Evolutionary conservation across 2,888 invertebrate genomes (phyloP).

Genomic region (Synergus itoensis): DNA sequence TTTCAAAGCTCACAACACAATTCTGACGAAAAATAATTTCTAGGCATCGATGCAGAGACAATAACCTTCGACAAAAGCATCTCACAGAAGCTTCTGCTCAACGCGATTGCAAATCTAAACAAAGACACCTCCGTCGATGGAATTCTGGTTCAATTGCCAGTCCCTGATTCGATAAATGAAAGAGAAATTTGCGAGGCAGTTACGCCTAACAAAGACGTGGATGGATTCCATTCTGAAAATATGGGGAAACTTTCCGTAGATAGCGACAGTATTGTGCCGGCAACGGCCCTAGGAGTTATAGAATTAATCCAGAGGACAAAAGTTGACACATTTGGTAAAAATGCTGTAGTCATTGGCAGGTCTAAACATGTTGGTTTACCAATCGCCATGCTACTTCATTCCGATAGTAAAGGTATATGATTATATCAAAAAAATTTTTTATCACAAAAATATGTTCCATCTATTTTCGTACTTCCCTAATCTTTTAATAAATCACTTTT

Average conservation of each 20-base stretch:
- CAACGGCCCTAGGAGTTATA: conserved; percentile 73
- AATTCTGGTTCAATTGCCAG: conserved; percentile 90
- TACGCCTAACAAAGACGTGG: conserved; percentile 91
- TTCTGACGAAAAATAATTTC: conserved; percentile 44
- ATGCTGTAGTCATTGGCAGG: conserved; percentile 92
- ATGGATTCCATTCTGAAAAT: conserved; percentile 92
- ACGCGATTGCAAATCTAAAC: conserved; percentile 84
- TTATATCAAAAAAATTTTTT: background rate
- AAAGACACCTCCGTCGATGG: conserved; percentile 87
- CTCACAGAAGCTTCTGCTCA: conserved; percentile 84
- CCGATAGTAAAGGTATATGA: conserved; percentile 85
- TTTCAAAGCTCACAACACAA: background rate
- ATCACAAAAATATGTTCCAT: background rate
- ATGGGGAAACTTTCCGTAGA: conserved; percentile 88
- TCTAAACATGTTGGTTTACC: conserved; percentile 97
- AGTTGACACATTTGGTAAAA: conserved; percentile 91
- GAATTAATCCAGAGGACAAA: conserved; percentile 79
- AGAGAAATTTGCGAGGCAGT: conserved; percentile 89
- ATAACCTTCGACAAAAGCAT: conserved; percentile 81
- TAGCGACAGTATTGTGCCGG: conserved; percentile 74
- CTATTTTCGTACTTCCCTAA: background rate
- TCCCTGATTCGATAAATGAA: conserved; percentile 88
- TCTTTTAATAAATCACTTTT: conserved; percentile 39
- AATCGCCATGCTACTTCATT: conserved; percentile 90
- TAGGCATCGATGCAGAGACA: conserved; percentile 85